Conservation (phyloP, 2,888 invertebrate genomes). For the Aleiodes alternator region DNA sequence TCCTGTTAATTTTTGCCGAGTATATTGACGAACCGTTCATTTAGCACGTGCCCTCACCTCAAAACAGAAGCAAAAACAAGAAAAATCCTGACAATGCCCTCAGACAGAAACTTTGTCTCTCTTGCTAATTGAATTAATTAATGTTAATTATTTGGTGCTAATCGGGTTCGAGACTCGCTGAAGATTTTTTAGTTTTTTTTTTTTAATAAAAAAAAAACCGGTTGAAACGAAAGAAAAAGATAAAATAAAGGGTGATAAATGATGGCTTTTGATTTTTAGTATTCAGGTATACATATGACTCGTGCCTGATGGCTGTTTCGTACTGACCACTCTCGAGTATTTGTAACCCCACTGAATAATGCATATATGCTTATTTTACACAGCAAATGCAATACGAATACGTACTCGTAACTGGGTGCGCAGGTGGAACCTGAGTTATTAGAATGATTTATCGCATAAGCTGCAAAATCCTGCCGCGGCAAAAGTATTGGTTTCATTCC, state of each 20-base stretch:
- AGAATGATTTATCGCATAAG: conserved; percentile 67
- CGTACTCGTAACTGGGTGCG: conserved; percentile 49
- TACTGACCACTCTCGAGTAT: conserved; percentile 44
- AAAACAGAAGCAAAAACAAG: conserved; percentile 57
- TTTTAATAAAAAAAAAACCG: not conserved
- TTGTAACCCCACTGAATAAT: conserved; percentile 67
- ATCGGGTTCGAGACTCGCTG: conserved; percentile 51
- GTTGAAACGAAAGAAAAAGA: conserved; percentile 8
- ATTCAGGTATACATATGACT: conserved; percentile 36
- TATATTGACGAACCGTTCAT: conserved; percentile 46
- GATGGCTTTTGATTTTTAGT: conserved; percentile 37
- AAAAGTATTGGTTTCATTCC: conserved; percentile 26
- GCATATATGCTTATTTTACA: conserved; percentile 62
- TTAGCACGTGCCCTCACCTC: conserved; percentile 54
- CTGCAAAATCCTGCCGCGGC: conserved; percentile 62
- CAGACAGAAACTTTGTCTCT: conserved; percentile 55
- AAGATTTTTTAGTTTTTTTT: conserved; percentile 33
- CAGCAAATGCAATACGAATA: conserved; percentile 62
- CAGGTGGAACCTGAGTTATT: conserved; percentile 72
- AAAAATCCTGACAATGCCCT: conserved; percentile 46
- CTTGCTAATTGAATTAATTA: conserved; percentile 67
- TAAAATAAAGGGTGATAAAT: conserved; percentile 37
- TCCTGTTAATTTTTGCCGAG: conserved; percentile 41
- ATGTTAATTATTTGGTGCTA: conserved; percentile 71
- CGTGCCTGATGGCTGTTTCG: conserved; percentile 51